Conservation (phyloP, 30 jellyfish, hydroid and myxozoan genomes). For the Aurelia aurita complex sp. Pacific region DNA sequence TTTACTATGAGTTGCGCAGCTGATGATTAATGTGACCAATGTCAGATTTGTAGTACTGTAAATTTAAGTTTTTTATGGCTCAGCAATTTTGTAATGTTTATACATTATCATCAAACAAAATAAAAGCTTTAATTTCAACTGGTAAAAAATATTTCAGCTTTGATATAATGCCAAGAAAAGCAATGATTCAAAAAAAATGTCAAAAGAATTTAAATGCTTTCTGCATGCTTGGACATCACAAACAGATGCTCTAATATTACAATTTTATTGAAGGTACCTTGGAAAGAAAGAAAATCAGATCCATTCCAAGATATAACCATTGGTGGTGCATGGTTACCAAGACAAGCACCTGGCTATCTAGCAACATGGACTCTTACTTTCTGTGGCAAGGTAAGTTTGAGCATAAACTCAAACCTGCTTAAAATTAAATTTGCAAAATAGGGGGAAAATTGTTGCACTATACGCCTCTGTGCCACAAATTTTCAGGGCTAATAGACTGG, state of each 20-base stretch:
- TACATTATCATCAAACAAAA: too few species aligned
- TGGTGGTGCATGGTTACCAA: constrained; percentile 78
- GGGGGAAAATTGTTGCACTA: too few species aligned
- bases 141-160: too few species aligned
- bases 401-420: too few species aligned
- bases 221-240: neutral
- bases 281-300: constrained; percentile 69
- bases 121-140: too few species aligned
- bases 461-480: too few species aligned
- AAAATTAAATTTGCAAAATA: too few species aligned
- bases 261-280: constrained; percentile 14
- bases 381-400: constrained; percentile 72
- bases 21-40: neutral
- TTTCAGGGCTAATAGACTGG: too few species aligned
- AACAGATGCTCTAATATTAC: neutral
- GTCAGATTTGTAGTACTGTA: neutral
- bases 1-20: neutral
- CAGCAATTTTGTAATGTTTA: neutral
- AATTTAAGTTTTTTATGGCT: neutral
- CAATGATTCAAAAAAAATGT: too few species aligned
- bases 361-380: constrained; percentile 92
- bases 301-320: constrained; percentile 85
- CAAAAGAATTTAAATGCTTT: neutral
- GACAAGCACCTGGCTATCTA: constrained; percentile 77
- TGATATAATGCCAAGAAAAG: too few species aligned